Evolutionary conservation across 2,797 vertebrate genomes (phyloP).

Genomic region (Siniperca scherzeri): DNA sequence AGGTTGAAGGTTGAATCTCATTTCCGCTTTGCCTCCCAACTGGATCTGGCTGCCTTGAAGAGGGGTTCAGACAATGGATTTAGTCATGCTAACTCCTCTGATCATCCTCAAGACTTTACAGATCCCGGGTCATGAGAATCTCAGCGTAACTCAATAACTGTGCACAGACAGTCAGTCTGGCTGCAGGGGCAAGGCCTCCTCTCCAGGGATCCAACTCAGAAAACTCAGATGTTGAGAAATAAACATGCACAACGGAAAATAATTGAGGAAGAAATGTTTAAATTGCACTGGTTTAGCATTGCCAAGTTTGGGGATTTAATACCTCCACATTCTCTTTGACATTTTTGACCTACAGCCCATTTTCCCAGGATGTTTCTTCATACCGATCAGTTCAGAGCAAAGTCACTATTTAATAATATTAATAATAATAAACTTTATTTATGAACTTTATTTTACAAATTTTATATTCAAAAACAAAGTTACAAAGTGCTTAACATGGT

Average conservation of each 20-base stretch:
- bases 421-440: no score
- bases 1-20: slow-evolving; percentile 40
- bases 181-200: slow-evolving; percentile 31
- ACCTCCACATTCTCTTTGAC: not conserved
- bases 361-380: not conserved
- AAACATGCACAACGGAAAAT: slow-evolving; percentile 17
- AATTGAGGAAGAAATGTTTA: not conserved
- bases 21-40: slow-evolving; percentile 36
- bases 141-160: slow-evolving; percentile 45
- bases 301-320: not conserved
- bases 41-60: slow-evolving; percentile 29
- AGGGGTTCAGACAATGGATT: slow-evolving; percentile 38
- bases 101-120: slow-evolving; percentile 39
- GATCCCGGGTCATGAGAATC: slow-evolving; percentile 68
- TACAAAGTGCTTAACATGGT: no score
- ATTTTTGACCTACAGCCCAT: not conserved
- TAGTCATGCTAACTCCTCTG: slow-evolving; percentile 37
- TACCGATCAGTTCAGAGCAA: not conserved
- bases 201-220: slow-evolving; percentile 22
- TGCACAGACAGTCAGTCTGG: slow-evolving; percentile 34
- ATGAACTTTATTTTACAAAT: no score
- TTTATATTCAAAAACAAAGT: no score
- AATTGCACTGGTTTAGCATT: not conserved
- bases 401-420: not conserved
- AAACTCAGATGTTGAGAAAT: slow-evolving; percentile 24